Evolutionary conservation across 2,888 invertebrate species (phyloP), one percentile per base, ranked within the genome.

Genomic region (Drosophila subquinaria): DNA sequence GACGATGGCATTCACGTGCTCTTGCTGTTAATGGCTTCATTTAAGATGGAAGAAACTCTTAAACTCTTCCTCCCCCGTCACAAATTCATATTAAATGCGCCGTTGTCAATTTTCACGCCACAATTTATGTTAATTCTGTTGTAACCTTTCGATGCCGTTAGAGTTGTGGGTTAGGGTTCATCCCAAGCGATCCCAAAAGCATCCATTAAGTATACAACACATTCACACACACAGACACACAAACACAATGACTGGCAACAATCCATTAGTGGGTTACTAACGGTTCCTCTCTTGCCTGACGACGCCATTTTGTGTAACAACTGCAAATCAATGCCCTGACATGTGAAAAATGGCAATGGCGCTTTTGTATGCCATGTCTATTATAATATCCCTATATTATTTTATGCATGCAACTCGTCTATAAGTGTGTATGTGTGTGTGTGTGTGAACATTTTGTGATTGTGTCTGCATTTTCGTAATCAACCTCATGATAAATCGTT

Each of bases 401-500:
- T 89, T 89, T 87, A 89, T 88, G 84, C 87, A 86, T 89, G 76
- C 87, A 83, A 82, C 65, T 74, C 67, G 3, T 52, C 20, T 56
- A 38, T 65, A n/a, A 50, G 2, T 59, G 9, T 42, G 42, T n/a
- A n/a, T 63, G 51, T 42, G 11, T 56, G 42, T 40, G 47, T 66
- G 47, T 75, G 59, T 61, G 40, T 66, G 38, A 48, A 62, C 45
- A 67, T 68, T 59, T 72, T 65, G 57, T 81, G 78, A 73, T 73
- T 73, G 80, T 80, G 88, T 89, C 80, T 89, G 85, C 82, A 88
- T 82, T 89, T 85, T 89, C 83, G 87, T 88, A 88, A 90, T 91
- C 89, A 90, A 89, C 79, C 89, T 82, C 82, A 91, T 91, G 90
- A 91, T 90, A 90, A 90, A 90, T 90, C 90, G 89, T 86, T 91